Evolutionary conservation across 2,113 vertebrate species (phyloP), one percentile per base, ranked within the genome.

Genomic region (Rutilus rutilus): DNA sequence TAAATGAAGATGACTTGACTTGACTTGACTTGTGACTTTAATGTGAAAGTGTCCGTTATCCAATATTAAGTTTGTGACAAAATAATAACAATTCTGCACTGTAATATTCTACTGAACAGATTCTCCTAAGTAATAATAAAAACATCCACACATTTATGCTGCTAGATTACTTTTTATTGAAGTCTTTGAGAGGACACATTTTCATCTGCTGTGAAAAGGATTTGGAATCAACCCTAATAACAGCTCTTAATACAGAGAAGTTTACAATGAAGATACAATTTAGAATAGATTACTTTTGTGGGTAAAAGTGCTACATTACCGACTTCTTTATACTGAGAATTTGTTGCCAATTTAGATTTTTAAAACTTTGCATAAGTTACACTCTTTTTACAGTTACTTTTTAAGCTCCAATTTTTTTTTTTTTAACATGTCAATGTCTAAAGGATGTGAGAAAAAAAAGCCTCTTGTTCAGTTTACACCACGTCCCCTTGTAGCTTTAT

Each of bases 221-320:
- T 78, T 78, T 59, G 33, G 21, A 78, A 60, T 78, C 21, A 78
- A 78, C 10, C 11, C 52, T 59, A 39, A 78, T n/a, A n/a, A 59
- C 19, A 39, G 76, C 3, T 6, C 52, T 59, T 59, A 59, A 78
- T 78, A 60, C 52, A 78, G 76, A 78, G 30, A 60, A 36, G 2
- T n/a, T 36, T 59, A n/a, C 19, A 78, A 36, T 59, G 36, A 39
- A 78, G 30, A 39, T 78, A 39, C 21, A 60, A 60, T 39, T 14
- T 33, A 60, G 33, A 78, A 60, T 11, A 25, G 54, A 60, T 79
- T 39, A 39, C 59, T 36, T 78, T 25, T 39, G n/a, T 79, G 54
- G 52, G n/a, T 59, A 25, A 60, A 78, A 60, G 33, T 78, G 21
- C 33, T 59, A 23, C 77, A 60, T n/a, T 60, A 60, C 14, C 14